Evolutionary conservation across 2,797 vertebrate species (phyloP), one percentile per base, ranked within the genome.

Genomic region (Sphaeramia orbicularis): DNA sequence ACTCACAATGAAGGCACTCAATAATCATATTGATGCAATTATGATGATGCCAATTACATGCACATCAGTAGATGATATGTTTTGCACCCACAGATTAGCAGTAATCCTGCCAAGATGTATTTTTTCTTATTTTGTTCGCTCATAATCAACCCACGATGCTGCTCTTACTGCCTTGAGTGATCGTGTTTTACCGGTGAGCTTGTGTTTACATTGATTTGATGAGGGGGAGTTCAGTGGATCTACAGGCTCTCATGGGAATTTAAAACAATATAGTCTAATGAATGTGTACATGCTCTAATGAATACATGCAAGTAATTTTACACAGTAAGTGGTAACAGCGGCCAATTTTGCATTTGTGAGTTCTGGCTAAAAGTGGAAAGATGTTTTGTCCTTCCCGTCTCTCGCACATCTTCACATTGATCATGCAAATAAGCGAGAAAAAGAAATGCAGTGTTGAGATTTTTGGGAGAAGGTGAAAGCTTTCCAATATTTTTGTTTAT

Each of bases 91-190:
- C 54, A 85, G 85, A 89, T 89, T 90, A 90, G 71, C 65, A 18
- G 30, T 90, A 86, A 91, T 91, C 87, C 88, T 65, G 50, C 77
- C 48, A 67, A 84, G 64, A 84, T 68, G 71, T 56, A 2, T 74
- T 44, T 83, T 55, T 75, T 64, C 61, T 58, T 42, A 76, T 86
- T 86, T 59, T 71, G 69, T 56, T 70, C 7, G 52, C 63, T 80
- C 54, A 52, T 83, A 80, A 78, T 88, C 71, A 78, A 80, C 72
- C 42, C 38, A 84, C 78, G 86, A 80, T 64, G 72, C 51, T 45
- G 59, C 48, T 60, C 50, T 43, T 42, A 71, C 4, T 13, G 64
- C 74, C 65, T 51, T 2, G 8, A 68, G 57, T 78, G 83, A 85
- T 90, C 77, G 79, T 27, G 68, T 87, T 89, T 86, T 83, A 73